Conservation (phyloP, 2,113 vertebrate species). For the Gobiocypris rarus region DNA sequence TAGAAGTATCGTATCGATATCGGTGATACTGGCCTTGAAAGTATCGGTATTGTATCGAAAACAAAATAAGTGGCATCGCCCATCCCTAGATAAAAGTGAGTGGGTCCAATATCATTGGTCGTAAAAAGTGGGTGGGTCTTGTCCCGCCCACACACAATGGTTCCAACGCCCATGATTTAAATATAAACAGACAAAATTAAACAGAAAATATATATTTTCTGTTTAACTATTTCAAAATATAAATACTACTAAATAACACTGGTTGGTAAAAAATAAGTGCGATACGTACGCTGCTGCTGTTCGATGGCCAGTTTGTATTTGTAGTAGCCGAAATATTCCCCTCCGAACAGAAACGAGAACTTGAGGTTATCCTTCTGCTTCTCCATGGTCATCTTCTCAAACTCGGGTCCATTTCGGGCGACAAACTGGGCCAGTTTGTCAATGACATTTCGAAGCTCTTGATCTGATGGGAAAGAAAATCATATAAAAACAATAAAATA, state of each 20-base stretch:
- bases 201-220: too few relatives aligned
- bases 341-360: conserved; percentile 96
- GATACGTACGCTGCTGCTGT: conserved; percentile 87
- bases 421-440: conserved; percentile 98
- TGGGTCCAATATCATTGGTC: too few relatives aligned
- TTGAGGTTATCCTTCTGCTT: conserved; percentile 98
- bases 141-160: too few relatives aligned
- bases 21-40: too few relatives aligned
- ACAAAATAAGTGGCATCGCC: too few relatives aligned
- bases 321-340: conserved; percentile 97
- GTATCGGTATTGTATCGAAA: too few relatives aligned
- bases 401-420: conserved; percentile 94
- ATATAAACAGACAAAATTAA: neutral
- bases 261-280: neutral
- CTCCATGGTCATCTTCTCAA: conserved; percentile 99
- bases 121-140: too few relatives aligned
- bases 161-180: too few relatives aligned
- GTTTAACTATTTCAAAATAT: too few relatives aligned
- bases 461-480: conserved; percentile 76
- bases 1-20: too few relatives aligned
- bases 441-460: conserved; percentile 97
- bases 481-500: neutral
- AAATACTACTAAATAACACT: neutral
- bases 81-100: too few relatives aligned
- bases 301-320: conserved; percentile 93